Conservation (phyloP, 2,113 vertebrate species). For the Tautogolabrus adspersus region DNA sequence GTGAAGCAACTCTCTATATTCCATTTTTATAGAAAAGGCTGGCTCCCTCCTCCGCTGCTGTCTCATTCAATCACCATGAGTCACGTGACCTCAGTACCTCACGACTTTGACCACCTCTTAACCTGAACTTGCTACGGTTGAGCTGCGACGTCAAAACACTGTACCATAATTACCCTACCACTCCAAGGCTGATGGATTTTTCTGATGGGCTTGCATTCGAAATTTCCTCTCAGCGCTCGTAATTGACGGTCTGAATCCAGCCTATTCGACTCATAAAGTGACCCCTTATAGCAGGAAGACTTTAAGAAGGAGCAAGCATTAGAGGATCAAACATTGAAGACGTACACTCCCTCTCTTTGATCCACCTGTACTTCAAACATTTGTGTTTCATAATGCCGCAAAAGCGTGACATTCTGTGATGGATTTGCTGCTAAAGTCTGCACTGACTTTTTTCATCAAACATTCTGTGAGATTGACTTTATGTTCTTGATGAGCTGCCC, state of each 20-base stretch:
- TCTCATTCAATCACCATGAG: background rate
- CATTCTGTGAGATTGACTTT: constrained; percentile 51
- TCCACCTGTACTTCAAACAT: background rate
- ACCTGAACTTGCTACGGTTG: constrained; percentile 19
- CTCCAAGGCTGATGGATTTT: constrained; percentile 1
- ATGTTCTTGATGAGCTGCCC: constrained; percentile 45
- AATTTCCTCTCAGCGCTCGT: background rate
- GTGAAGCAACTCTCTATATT: too few relatives aligned
- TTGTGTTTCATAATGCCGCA: background rate
- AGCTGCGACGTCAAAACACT: constrained; percentile 19
- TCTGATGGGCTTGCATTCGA: background rate
- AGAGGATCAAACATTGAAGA: too few relatives aligned
- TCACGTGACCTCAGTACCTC: constrained; percentile 29
- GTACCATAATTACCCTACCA: constrained; percentile 6
- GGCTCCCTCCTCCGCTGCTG: background rate
- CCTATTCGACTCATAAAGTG: background rate
- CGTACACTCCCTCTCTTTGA: background rate
- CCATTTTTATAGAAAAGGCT: constrained; percentile 2
- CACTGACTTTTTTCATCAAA: constrained; percentile 37
- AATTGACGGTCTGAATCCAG: constrained; percentile 19
- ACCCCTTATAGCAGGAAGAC: background rate
- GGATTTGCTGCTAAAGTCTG: constrained; percentile 31
- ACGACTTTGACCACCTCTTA: constrained; percentile 25
- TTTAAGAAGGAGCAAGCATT: background rate
- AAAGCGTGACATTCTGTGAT: constrained; percentile 9